Conservation (phyloP, 2,113 vertebrate genomes). For the Xenotilapia caudafasciata region DNA sequence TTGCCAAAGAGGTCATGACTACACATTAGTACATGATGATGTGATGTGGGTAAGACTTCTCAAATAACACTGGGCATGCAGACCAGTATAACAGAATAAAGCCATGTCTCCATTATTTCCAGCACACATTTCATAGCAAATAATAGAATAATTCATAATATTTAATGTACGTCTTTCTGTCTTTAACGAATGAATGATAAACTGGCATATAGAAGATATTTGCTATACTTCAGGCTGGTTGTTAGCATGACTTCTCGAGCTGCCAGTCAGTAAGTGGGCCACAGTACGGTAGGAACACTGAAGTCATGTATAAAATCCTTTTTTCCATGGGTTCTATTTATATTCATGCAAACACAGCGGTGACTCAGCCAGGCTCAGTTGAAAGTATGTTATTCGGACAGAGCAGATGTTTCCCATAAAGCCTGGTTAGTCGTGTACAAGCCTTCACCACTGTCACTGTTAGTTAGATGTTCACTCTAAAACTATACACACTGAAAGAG, state of each 20-base stretch:
- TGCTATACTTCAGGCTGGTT: neutral
- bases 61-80: neutral
- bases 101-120: neutral
- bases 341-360: conserved; percentile 26
- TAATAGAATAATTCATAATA: neutral
- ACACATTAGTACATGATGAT: neutral
- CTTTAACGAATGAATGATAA: neutral
- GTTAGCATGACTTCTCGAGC: neutral
- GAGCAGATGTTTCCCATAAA: conserved; percentile 29
- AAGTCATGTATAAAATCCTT: neutral
- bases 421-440: neutral
- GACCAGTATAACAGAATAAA: neutral
- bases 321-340: conserved; percentile 43
- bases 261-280: conserved; percentile 56
- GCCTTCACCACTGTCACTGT: neutral
- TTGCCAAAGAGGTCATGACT: neutral
- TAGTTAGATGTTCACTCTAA: neutral
- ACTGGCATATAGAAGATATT: neutral
- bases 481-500: neutral
- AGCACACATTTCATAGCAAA: neutral
- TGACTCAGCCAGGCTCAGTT: conserved; percentile 61
- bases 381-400: conserved; percentile 39
- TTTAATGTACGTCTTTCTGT: neutral
- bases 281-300: neutral
- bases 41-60: neutral